These are phyloP conservation scores for Gorsachius magnificus DNA, from an alignment of 2,797 vertebrate species.

Conservation along the genomic window DNA sequence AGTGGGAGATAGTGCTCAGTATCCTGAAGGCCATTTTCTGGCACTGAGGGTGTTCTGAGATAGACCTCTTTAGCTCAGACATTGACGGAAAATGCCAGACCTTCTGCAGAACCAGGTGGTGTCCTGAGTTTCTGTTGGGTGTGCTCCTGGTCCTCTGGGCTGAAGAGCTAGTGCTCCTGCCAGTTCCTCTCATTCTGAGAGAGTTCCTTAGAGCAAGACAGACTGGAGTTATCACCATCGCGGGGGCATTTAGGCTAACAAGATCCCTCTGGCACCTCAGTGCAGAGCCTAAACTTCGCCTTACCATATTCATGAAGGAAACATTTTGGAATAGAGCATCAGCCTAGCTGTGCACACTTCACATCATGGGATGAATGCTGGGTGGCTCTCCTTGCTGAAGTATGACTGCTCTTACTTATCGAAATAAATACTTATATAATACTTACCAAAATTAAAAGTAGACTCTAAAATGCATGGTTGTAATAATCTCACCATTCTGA, in stretches of 20 bases:
- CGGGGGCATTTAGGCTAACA: background rate
- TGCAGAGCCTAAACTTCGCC: background rate
- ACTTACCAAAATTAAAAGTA: background rate
- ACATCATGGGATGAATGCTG: background rate
- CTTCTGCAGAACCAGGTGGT: background rate
- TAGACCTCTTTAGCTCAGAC: background rate
- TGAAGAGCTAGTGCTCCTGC: background rate
- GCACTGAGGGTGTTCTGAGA: background rate
- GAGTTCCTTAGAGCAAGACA: background rate
- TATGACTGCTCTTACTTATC: background rate
- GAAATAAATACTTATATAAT: too few species aligned
- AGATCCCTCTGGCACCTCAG: background rate
- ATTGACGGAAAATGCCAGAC: background rate
- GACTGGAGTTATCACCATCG: accelerated
- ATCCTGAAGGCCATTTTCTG: background rate
- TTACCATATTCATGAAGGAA: background rate
- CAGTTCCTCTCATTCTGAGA: background rate
- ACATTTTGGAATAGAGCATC: background rate
- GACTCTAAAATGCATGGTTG: background rate
- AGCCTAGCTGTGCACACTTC: background rate
- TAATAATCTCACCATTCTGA: background rate
- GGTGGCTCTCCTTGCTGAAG: background rate
- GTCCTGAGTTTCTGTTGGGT: background rate
- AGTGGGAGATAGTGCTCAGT: background rate
- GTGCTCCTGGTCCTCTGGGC: background rate